Percentiles rank a stretch among this genome's conserved stretches.
Evolutionary conservation across 2,888 invertebrate species (phyloP).

Genomic region (Congeria kusceri): DNA sequence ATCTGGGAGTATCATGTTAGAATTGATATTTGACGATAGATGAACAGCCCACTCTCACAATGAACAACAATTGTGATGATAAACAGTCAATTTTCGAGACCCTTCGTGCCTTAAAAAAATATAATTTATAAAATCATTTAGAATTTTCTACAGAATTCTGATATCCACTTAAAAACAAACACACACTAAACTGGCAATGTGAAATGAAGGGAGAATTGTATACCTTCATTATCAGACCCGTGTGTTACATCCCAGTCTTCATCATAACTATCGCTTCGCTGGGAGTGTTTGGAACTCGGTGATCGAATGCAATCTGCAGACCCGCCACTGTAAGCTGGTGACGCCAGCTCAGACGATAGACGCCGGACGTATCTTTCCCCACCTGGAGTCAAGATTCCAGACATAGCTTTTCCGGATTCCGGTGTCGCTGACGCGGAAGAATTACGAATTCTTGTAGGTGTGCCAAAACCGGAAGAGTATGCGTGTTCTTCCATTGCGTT

Average conservation of each 20-base stretch:
- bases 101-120: too few species aligned
- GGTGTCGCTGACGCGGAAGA: constrained; percentile 36
- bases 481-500: constrained; percentile 58
- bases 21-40: too few species aligned
- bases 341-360: constrained; percentile 25
- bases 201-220: neutral
- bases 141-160: too few species aligned
- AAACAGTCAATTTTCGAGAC: too few species aligned
- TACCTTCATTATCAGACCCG: constrained; percentile 59
- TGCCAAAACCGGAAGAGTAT: constrained; percentile 33
- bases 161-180: too few species aligned
- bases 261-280: constrained; percentile 20
- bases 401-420: constrained; percentile 4
- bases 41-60: too few species aligned
- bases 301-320: constrained; percentile 13
- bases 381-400: neutral
- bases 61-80: too few species aligned
- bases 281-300: constrained; percentile 3
- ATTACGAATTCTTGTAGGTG: neutral
- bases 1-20: too few species aligned
- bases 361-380: neutral
- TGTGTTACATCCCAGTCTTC: constrained; percentile 40
- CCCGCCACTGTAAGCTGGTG: constrained; percentile 6
- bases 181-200: too few species aligned
- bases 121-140: too few species aligned